phyloP scores from a whole-genome alignment of 1,140 invertebrate species.

The Agrypnia vestita region DNA sequence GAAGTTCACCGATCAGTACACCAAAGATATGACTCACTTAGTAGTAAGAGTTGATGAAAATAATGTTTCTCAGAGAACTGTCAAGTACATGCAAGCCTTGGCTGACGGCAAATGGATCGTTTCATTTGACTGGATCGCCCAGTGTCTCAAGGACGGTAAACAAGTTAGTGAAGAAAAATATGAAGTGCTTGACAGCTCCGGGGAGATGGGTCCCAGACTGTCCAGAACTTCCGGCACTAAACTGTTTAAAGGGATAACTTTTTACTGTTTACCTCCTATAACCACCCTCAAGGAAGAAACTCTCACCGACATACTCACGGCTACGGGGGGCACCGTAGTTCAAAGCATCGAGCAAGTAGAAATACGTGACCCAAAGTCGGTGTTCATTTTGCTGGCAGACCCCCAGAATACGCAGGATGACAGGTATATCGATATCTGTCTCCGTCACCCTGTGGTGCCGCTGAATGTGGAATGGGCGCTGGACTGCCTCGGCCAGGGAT shows the following conservation, averaged over 20 bases:
- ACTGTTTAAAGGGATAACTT: conserved; percentile 67
- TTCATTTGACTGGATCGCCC: conserved; percentile 65
- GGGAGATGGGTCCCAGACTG: conserved; percentile 65
- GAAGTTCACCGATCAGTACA: conserved; percentile 66
- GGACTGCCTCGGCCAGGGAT: conserved; percentile 66
- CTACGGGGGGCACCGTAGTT: conserved; percentile 3
- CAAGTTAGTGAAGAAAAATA: conserved; percentile 64
- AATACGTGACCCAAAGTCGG: conserved; percentile 12
- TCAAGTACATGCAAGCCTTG: conserved; percentile 68
- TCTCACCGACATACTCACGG: conserved; percentile 57
- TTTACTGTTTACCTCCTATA: conserved; percentile 66
- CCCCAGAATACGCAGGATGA: conserved; percentile 67
- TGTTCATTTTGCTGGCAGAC: conserved; percentile 63
- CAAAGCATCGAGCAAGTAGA: neutral
- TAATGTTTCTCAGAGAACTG: conserved; percentile 68
- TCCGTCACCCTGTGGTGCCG: conserved; percentile 66
- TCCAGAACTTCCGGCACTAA: conserved; percentile 64
- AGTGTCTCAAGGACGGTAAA: conserved; percentile 58
- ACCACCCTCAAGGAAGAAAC: conserved; percentile 64
- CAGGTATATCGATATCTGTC: conserved; percentile 66
- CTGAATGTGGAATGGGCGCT: conserved; percentile 70
- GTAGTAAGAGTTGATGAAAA: conserved; percentile 68
- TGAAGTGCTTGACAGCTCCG: conserved; percentile 66
- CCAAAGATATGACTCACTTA: conserved; percentile 67
- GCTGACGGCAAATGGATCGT: conserved; percentile 68